Evolutionary conservation across 2,113 vertebrate genomes (phyloP), one percentile per base, ranked within the genome.

Genomic region (Pseudopodoces humilis): DNA sequence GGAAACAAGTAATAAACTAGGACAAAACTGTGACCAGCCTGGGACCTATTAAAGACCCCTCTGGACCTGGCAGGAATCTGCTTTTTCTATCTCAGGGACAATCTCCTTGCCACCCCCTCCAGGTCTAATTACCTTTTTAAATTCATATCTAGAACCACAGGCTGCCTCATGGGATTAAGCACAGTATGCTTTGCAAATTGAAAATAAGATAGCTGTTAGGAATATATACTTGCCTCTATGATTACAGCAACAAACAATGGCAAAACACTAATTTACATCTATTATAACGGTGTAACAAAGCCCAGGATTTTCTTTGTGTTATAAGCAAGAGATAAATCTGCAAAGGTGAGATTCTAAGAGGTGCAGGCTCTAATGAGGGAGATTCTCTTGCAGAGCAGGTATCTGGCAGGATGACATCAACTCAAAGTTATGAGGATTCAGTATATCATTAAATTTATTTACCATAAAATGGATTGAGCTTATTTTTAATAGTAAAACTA

Each of bases 111-210:
- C 27, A 49, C 21, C 44, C 69, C 80, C 93, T 52, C 49, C 93
- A 60, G 77, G 95, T 97, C 98, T 99, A 98, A 99, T 99, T 98
- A 98, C 98, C 97, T 98, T 98, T 98, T 98, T 91, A 98, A 98
- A 99, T 98, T 98, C 98, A 95, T 98, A 98, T 98, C 98, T 98
- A 95, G 97, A 98, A 96, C 98, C 94, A 96, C 62, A 94, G 97
- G 94, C 97, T 92, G 94, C 96, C 98, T 97, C 97, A 17, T 91
- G 98, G 98, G 98, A 98, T 98, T 98, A 98, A 98, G 96, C 98
- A 97, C 97, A 98, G 98, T 98, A 97, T 96, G 97, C 96, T 98
- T 97, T 98, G 98, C 98, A 98, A 99, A 98, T 98, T 98, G 98
- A 98, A 98, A 98, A 98, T 98, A 98, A 98, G 98, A 98, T 98